phyloP scores from a whole-genome alignment of 1,140 invertebrate genomes.

The Hermetia illucens region DNA sequence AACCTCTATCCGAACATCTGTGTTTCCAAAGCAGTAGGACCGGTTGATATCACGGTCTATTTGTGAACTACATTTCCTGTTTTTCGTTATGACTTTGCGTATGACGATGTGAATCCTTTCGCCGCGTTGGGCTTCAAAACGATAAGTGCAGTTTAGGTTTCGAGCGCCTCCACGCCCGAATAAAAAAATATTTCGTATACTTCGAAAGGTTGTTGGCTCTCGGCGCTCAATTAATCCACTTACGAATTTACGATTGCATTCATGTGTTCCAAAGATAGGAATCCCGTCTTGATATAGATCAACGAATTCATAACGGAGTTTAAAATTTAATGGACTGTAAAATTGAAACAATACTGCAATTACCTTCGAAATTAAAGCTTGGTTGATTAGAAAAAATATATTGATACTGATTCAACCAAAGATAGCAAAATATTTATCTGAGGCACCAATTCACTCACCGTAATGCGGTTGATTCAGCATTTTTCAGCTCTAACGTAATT shows the following conservation, averaged over 20 bases:
- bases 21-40: slow-evolving; percentile 50
- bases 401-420: not conserved
- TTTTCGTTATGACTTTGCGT: slow-evolving; percentile 46
- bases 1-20: slow-evolving; percentile 22
- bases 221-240: slow-evolving; percentile 41
- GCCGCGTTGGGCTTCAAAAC: slow-evolving; percentile 65
- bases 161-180: slow-evolving; percentile 69
- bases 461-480: slow-evolving; percentile 69
- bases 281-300: slow-evolving; percentile 73
- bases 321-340: slow-evolving; percentile 64
- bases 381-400: too few species aligned
- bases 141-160: slow-evolving; percentile 72
- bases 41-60: slow-evolving; percentile 48
- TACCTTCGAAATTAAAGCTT: not conserved
- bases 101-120: slow-evolving; percentile 58
- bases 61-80: slow-evolving; percentile 47
- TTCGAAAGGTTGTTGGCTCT: slow-evolving; percentile 42
- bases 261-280: slow-evolving; percentile 39
- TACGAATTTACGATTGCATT: slow-evolving; percentile 39
- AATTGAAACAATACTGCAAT: slow-evolving; percentile 6
- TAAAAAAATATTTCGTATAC: slow-evolving; percentile 68
- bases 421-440: slow-evolving; percentile 5
- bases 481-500: slow-evolving; percentile 61
- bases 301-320: slow-evolving; percentile 79
- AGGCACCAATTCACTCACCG: slow-evolving; percentile 36